Base-by-base conservation (phyloP, 2,797 vertebrate genomes). In the Paguma larvata region DNA sequence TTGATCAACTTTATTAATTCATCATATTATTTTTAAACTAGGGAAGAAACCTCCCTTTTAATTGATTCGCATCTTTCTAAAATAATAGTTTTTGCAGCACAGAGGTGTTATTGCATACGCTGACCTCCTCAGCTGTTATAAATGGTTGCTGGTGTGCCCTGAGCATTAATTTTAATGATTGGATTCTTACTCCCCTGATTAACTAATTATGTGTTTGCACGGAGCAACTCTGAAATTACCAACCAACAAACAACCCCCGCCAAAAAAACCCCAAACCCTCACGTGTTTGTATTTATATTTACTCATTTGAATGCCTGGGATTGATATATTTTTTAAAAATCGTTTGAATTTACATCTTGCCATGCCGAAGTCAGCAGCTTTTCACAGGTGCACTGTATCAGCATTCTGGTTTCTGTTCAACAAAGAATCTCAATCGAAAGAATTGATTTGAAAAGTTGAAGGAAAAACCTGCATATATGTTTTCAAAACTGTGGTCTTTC, bases 1-100 rank as follows among this genome's bases (percentile, higher is more conserved):
- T 98, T 98, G 98, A 98, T 98, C 97, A 98, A 93, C 97, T 98
- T 98, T 98, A 98, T 98, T 98, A 98, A 98, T 98, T 98, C 97
- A 97, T 97, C 97, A 97, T 77, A 94, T 98, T 98, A 97, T 97
- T 98, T 98, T 98, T 97, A 98, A 96, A 95, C 98, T 95, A 97
- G 94, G 90, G 97, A 97, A 96, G 94, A 95, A 94, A 27, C 65
- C 72, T 77, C 85, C 41, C 93, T 96, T 97, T 97, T 21, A 84
- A 68, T 68, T 94, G 83, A 78, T 75, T 67, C 68, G 18, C 84
- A 14, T 96, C 77, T 98, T 98, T 97, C 96, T 98, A 97, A 97
- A 97, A 95, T 97, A 95, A 96, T 97, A 88, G 94, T 97, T 97
- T 97, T 98, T 25, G 75, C 0, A 6, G 65, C 89, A 56, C 62